Evolutionary conservation across 2,113 vertebrate genomes (phyloP).

Genomic region (Neoarius graeffei): DNA sequence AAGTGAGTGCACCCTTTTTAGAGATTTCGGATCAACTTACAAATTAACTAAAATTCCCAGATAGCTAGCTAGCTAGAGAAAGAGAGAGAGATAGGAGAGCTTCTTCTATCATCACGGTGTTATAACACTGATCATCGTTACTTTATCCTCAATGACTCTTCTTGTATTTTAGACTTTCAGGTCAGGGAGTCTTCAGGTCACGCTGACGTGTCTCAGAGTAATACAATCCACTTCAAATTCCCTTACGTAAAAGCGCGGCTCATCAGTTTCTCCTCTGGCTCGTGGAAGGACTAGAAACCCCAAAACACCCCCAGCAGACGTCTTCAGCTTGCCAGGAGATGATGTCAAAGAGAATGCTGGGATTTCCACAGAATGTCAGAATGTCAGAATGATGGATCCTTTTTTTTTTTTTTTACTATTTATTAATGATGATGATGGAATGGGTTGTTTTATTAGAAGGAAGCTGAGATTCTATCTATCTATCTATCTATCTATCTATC

Average conservation of each 20-base stretch:
- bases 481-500: too few species aligned
- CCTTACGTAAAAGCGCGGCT: background rate
- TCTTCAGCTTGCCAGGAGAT: background rate
- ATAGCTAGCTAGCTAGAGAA: background rate
- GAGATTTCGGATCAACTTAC: background rate
- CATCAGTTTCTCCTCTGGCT: constrained; percentile 26
- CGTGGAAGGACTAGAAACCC: constrained; percentile 32
- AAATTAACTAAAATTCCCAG: background rate
- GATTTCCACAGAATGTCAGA: background rate
- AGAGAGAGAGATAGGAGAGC: background rate
- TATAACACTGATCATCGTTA: background rate
- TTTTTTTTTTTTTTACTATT: background rate
- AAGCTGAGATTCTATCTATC: background rate
- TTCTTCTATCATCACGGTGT: background rate
- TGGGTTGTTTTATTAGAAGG: background rate
- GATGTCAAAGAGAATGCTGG: background rate
- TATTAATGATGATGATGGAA: background rate
- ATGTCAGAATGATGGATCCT: background rate
- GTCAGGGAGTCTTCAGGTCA: background rate
- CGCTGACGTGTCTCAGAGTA: background rate
- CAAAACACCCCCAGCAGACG: constrained; percentile 6
- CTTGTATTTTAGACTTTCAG: background rate
- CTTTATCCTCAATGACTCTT: background rate
- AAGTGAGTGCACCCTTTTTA: background rate
- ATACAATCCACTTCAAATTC: constrained; percentile 21